Evolutionary conservation across 1,140 invertebrate genomes (phyloP), one percentile per base, ranked within the genome.

Genomic region (Asbolus verrucosus): DNA sequence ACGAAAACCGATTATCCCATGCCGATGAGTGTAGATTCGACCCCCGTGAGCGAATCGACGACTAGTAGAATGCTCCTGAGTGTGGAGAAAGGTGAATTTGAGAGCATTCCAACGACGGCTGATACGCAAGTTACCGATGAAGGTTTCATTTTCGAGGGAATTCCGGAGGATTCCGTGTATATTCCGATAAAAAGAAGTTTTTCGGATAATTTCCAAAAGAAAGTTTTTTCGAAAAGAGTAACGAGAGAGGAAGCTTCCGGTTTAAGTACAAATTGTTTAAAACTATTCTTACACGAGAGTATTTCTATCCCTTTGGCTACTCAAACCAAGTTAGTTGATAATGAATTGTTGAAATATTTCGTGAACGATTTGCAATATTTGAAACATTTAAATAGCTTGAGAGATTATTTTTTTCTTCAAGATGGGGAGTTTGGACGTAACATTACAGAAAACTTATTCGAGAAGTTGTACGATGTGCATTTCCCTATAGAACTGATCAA

Each of bases 341-440:
- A 88, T 60, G 90, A 90, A 6, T 85, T 92, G 11, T 81, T 93
- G 30, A 89, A 89, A 46, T 87, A 90, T 75, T 87, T 90, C 65
- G 79, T 92, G 0, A 81, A 88, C 0, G 87, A 92, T 62, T 81
- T 88, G 6, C 84, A 88, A 36, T 85, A 91, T 72, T 84, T 91
- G 8, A 85, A 87, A 6, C 91, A 93, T 79, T 82, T 93, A 13
- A 86, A 87, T 11, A 90, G 87, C 77, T 76, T 93, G 0, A 84
- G 90, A 6, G 88, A 90, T 74, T 92, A 90, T 61, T 92, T 90
- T 77, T 92, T 93, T 70, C 74, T 93, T 5, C 81, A 92, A 78
- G 91, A 93, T 72, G 91, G 91, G 0, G 90, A 92, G 77, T 93
- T 92, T 79, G 87, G 88, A 0, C 87, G 86, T 15, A 87, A 85